Conservation (phyloP, 2,113 vertebrate genomes). For the Salvator merianae region DNA sequence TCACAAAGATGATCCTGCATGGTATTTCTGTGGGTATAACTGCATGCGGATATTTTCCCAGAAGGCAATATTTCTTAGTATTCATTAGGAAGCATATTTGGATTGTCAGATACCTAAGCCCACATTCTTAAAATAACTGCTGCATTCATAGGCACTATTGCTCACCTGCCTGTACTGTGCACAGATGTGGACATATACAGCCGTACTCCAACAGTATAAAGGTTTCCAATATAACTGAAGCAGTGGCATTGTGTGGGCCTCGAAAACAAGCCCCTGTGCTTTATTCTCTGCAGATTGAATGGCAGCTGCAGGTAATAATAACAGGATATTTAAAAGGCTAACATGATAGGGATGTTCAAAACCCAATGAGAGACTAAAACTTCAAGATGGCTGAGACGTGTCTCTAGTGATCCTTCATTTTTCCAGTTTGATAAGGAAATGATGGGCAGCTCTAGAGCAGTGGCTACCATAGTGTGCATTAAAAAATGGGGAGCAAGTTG, state of each 20-base stretch:
- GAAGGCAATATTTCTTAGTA: not conserved
- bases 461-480: conserved; percentile 40
- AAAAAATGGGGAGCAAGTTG: conserved; percentile 54
- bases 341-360: conserved; percentile 73
- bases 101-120: not conserved
- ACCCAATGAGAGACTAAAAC: conserved; percentile 63
- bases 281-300: conserved; percentile 70
- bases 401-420: conserved; percentile 60
- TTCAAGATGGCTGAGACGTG: conserved; percentile 58
- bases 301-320: conserved; percentile 71
- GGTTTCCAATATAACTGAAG: conserved; percentile 70
- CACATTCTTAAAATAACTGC: conserved; percentile 32
- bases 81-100: not conserved
- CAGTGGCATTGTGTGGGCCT: conserved; percentile 63
- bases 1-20: not conserved
- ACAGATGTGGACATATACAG: not conserved
- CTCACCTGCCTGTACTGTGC: not conserved
- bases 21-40: not conserved
- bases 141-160: not conserved
- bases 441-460: conserved; percentile 64
- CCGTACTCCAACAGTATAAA: conserved; percentile 56
- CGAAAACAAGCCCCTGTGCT: conserved; percentile 61
- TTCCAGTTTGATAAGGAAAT: conserved; percentile 65
- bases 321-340: conserved; percentile 71
- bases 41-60: not conserved